Conservation (phyloP, 2,888 invertebrate genomes). For the Ochropleura leucogaster region DNA sequence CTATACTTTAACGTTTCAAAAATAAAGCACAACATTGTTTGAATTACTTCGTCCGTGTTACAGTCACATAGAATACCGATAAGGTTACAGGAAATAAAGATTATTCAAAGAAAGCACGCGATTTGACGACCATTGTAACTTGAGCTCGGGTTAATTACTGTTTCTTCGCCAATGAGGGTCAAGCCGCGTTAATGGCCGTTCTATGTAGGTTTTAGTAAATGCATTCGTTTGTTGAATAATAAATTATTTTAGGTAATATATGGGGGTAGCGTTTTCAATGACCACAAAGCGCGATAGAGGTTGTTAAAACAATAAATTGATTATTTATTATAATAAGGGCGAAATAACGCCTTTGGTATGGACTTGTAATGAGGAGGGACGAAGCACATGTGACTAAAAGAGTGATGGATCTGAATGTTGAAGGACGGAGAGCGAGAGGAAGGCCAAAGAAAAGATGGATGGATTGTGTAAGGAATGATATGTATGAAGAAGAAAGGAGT, state of each 20-base stretch:
- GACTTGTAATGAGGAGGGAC: no score
- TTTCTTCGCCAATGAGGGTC: conserved; percentile 41
- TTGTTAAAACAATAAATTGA: conserved; percentile 32
- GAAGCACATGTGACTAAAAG: no score
- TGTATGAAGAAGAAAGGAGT: no score
- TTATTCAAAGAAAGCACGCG: conserved; percentile 68
- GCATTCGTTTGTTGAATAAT: conserved; percentile 60
- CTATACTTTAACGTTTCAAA: not conserved
- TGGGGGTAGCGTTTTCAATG: conserved; percentile 48
- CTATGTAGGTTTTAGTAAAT: conserved; percentile 63
- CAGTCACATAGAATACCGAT: conserved; percentile 64
- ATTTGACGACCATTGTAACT: conserved; percentile 40
- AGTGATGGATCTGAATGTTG: no score
- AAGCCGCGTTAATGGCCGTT: conserved; percentile 23
- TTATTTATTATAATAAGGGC: conserved; percentile 37
- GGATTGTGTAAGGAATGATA: no score
- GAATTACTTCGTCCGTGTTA: conserved; percentile 45
- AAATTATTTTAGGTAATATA: conserved; percentile 50
- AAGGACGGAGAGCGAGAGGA: no score
- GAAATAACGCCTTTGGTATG: not conserved
- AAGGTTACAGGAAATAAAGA: conserved; percentile 67
- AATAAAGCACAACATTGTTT: conserved; percentile 4
- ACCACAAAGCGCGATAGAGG: conserved; percentile 24
- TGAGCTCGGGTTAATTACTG: conserved; percentile 41
- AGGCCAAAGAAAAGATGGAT: no score